Evolutionary conservation across 1,140 invertebrate species (phyloP).

Genomic region (Drosophila athabasca): DNA sequence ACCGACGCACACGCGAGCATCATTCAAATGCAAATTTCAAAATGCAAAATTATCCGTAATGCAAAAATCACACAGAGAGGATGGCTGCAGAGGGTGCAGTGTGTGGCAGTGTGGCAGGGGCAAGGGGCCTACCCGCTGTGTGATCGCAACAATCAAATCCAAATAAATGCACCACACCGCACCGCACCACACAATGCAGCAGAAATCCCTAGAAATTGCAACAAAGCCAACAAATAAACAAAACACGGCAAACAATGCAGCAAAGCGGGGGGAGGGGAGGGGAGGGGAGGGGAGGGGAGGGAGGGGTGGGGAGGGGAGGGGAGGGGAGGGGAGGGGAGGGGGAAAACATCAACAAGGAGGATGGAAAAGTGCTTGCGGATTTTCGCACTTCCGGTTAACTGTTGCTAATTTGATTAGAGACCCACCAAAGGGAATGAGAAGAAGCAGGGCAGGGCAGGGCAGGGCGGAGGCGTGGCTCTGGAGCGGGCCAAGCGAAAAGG

Average conservation of each 20-base stretch:
- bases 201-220: constrained; percentile 15
- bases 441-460: background rate
- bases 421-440: constrained; percentile 1
- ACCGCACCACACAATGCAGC: too few relatives aligned
- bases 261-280: background rate
- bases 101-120: constrained; percentile 4
- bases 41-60: constrained; percentile 55
- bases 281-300: too few relatives aligned
- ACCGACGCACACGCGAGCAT: constrained; percentile 72
- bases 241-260: constrained; percentile 48
- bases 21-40: constrained; percentile 63
- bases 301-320: too few relatives aligned
- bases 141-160: constrained; percentile 74
- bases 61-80: constrained; percentile 11
- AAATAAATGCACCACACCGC: constrained; percentile 70
- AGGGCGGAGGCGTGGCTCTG: constrained; percentile 17
- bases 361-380: constrained; percentile 38
- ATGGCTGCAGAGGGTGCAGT: constrained; percentile 6
- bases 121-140: constrained; percentile 39
- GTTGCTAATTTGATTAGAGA: constrained; percentile 81
- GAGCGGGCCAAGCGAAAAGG: constrained; percentile 31
- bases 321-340: too few relatives aligned
- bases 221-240: constrained; percentile 46
- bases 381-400: constrained; percentile 76
- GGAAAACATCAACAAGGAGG: constrained; percentile 8